A percentile compares a stretch with the other conserved stretches of the same genome.
These are phyloP conservation scores for Galbula dea DNA, from an alignment of 2,113 vertebrate species.

Conservation along the genomic window DNA sequence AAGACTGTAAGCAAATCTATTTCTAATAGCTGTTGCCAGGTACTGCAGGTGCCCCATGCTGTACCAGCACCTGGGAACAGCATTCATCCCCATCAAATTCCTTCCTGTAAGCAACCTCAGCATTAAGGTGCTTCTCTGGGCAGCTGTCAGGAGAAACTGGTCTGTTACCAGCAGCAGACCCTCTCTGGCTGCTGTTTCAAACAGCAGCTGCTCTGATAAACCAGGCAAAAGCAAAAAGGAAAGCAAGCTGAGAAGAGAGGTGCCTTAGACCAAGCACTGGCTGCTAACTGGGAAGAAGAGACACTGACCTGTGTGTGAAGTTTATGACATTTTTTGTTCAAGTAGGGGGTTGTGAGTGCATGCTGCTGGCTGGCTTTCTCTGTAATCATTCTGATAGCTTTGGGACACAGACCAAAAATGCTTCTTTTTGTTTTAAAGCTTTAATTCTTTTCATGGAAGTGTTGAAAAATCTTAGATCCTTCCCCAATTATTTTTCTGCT, in stretches of 20 bases:
- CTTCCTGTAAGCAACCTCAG: not conserved
- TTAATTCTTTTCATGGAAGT: slow-evolving; percentile 3
- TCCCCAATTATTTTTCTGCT: not conserved
- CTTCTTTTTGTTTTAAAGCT: slow-evolving; percentile 28
- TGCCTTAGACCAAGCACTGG: not conserved
- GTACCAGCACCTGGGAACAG: not conserved
- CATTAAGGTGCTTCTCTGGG: not conserved
- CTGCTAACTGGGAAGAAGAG: not conserved
- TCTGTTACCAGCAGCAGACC: not conserved
- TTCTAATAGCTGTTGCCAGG: not conserved
- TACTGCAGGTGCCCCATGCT: not conserved
- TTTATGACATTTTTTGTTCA: slow-evolving; percentile 39
- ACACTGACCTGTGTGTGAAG: not conserved
- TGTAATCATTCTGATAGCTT: not conserved
- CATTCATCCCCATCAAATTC: not conserved
- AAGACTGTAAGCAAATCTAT: not conserved
- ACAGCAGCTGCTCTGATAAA: not conserved
- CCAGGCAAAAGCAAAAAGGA: not conserved
- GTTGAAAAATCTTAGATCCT: not conserved
- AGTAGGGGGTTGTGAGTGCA: not conserved
- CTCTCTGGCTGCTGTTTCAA: not conserved
- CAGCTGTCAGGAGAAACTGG: not conserved
- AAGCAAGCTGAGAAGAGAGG: not conserved
- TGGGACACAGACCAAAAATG: not conserved
- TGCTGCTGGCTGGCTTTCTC: slow-evolving; percentile 40